Conservation (phyloP, 2,888 invertebrate species). For the Micoletzkya japonica region DNA sequence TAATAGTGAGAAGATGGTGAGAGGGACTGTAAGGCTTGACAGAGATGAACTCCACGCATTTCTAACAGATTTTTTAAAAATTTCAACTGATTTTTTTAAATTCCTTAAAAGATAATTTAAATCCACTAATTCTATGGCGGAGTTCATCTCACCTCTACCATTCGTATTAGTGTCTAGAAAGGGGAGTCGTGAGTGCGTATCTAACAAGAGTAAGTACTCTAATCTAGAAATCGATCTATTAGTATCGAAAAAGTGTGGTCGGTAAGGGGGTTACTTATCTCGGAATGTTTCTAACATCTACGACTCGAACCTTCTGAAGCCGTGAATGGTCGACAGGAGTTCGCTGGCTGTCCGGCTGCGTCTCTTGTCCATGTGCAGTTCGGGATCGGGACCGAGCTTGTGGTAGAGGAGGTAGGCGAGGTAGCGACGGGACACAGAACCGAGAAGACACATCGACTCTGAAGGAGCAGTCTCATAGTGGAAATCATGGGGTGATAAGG, state of each 20-base stretch:
- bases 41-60: too few relatives aligned
- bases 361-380: conserved; percentile 1
- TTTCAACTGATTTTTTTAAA: too few relatives aligned
- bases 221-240: neutral
- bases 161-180: too few relatives aligned
- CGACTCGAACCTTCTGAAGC: conserved; percentile 7
- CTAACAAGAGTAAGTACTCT: neutral
- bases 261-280: too few relatives aligned
- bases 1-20: too few relatives aligned
- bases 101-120: too few relatives aligned
- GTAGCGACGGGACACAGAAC: conserved; percentile 71
- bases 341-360: conserved; percentile 15
- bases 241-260: too few relatives aligned
- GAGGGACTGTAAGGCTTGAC: too few relatives aligned
- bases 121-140: too few relatives aligned
- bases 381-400: conserved; percentile 52
- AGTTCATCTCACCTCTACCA: too few relatives aligned
- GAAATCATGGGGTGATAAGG: neutral
- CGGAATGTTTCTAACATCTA: neutral
- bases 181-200: too few relatives aligned
- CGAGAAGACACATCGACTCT: conserved; percentile 83
- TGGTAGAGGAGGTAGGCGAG: conserved; percentile 60
- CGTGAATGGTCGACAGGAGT: conserved; percentile 23
- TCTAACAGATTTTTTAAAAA: too few relatives aligned
- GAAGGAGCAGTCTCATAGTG: conserved; percentile 36